A percentile compares a stretch with the other conserved stretches of the same genome.
Conservation (phyloP, 1,140 invertebrate genomes). For the Zaprionus inermis region DNA sequence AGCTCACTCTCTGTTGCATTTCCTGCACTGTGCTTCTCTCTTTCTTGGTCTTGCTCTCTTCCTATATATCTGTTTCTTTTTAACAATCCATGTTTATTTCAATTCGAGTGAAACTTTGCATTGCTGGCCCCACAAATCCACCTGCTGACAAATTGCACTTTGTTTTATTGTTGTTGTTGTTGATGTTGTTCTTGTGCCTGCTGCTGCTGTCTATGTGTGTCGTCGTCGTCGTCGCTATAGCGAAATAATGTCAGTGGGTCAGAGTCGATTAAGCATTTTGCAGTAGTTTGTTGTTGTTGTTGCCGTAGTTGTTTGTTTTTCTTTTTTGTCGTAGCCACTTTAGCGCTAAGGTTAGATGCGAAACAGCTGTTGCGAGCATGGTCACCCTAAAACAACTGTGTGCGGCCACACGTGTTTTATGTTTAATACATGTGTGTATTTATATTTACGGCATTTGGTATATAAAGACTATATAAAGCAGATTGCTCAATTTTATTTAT, state of each 20-base stretch:
- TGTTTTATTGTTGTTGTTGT: slow-evolving; percentile 34
- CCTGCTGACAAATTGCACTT: slow-evolving; percentile 72
- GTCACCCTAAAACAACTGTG: slow-evolving; percentile 35
- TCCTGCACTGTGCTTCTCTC: not conserved
- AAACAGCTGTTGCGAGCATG: slow-evolving; percentile 62
- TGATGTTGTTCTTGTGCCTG: slow-evolving; percentile 10
- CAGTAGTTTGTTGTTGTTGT: slow-evolving; percentile 34
- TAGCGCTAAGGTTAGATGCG: slow-evolving; percentile 58
- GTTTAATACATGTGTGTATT: not conserved
- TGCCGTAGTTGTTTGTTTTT: slow-evolving; percentile 24
- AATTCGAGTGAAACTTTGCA: slow-evolving; percentile 27
- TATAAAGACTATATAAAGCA: not conserved
- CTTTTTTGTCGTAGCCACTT: slow-evolving; percentile 16
- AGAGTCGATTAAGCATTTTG: slow-evolving; percentile 79
- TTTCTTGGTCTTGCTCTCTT: slow-evolving; percentile 4
- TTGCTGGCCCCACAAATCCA: slow-evolving; percentile 55
- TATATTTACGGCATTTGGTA: not conserved
- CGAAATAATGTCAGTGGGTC: slow-evolving; percentile 78
- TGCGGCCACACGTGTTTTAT: not conserved
- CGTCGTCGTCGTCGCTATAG: slow-evolving; percentile 33
- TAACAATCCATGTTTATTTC: slow-evolving; percentile 3
- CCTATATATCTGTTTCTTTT: slow-evolving; percentile 2
- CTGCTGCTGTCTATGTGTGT: slow-evolving; percentile 40
- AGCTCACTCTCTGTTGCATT: slow-evolving; percentile 1
- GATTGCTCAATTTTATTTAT: slow-evolving; percentile 4